Conservation (phyloP, 1,140 invertebrate genomes). For the Drosophila subpulchrella region DNA sequence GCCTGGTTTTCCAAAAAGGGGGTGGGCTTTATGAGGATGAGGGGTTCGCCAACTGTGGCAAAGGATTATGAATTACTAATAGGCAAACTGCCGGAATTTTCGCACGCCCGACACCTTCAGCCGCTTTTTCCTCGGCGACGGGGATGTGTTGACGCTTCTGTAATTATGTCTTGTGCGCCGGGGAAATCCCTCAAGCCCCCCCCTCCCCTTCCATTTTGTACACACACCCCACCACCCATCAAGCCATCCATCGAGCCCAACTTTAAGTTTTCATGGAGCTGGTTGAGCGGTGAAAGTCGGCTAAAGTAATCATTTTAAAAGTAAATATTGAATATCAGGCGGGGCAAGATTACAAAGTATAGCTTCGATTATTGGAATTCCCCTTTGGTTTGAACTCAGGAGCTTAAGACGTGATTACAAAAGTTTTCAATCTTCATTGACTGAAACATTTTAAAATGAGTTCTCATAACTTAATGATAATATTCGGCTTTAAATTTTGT, state of each 20-base stretch:
- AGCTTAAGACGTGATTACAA: neutral
- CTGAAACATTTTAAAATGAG: neutral
- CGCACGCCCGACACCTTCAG: constrained; percentile 51
- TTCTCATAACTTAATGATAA: too few species aligned
- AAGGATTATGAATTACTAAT: constrained; percentile 79
- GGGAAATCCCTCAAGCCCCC: neutral
- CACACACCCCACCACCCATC: neutral
- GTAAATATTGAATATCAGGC: constrained; percentile 12
- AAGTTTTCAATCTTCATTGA: neutral
- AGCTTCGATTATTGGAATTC: constrained; percentile 13
- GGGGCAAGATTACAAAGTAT: neutral
- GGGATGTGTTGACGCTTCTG: constrained; percentile 58
- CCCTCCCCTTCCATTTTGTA: neutral
- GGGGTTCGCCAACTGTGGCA: constrained; percentile 11
- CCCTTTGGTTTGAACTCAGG: neutral
- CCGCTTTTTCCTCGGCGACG: constrained; percentile 21
- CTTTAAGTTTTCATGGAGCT: constrained; percentile 50
- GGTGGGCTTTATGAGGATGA: neutral
- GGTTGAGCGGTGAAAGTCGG: neutral
- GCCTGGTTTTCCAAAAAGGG: neutral
- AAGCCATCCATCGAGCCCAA: neutral
- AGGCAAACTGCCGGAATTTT: constrained; percentile 72
- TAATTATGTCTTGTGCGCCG: constrained; percentile 61
- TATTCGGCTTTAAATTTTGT: too few species aligned
- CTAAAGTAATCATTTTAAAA: constrained; percentile 12